Evolutionary conservation across 1,140 invertebrate species (phyloP), one percentile per base, ranked within the genome.

Genomic region (Chironomus striatipennis): DNA sequence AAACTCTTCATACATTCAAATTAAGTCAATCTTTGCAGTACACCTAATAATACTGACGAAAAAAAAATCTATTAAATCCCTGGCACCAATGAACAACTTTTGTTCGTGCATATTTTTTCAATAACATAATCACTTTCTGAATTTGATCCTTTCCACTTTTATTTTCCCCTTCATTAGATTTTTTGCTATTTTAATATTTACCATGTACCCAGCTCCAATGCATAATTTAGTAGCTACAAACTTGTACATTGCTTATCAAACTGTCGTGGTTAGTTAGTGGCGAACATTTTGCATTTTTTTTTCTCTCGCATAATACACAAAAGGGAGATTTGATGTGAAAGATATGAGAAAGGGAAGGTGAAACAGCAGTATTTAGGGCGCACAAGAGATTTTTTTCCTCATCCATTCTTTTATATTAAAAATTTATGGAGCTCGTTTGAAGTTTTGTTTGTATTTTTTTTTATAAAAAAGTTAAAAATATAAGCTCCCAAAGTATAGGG

Each of bases 211-310:
- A 57, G n/a, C 24, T 57, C 12, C 47, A n/a, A 57, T 57, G 47
- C 47, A 57, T 57, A 57, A 57, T 57, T 57, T 57, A 57, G 47
- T 57, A 57, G n/a, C 47, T 57, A 57, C 47, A 57, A 57, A 34
- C 12, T 57, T 57, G 47, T n/a, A 12, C n/a, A 12, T 15, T 57
- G 47, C 12, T 57, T 57, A 57, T 57, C 47, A 57, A 57, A 57
- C 47, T 57, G 47, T 57, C 47, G 47, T 57, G 47, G 47, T 57
- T 57, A 57, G 47, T 57, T 57, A 57, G 47, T 57, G 47, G 47
- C 47, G 47, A 57, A 57, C n/a, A 57, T 57, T 57, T 34, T 34
- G 24, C 24, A 34, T 34, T 34, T 34, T 34, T n/a, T 34, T 34
- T 34, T 34, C 24, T 34, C 24, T 34, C 24, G 24, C 24, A 34